These are phyloP conservation scores for Grus americana DNA, from an alignment of 2,113 vertebrate genomes.

Conservation along the genomic window DNA sequence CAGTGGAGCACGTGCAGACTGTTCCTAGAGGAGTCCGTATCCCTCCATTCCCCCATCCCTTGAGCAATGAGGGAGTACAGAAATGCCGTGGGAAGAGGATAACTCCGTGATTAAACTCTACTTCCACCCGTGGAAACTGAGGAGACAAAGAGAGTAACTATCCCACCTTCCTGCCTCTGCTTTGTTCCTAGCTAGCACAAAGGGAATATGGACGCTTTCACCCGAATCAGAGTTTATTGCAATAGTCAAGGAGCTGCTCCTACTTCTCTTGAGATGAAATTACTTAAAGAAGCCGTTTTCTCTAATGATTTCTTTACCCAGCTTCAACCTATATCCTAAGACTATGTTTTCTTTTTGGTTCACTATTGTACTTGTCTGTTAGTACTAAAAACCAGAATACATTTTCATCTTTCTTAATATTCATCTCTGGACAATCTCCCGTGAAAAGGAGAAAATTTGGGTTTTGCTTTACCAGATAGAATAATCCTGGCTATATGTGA, in stretches of 20 bases:
- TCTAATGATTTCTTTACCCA: background rate
- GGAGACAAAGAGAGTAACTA: background rate
- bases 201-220: background rate
- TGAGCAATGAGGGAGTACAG: background rate
- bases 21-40: background rate
- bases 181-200: background rate
- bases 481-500: background rate
- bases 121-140: background rate
- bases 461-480: background rate
- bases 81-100: background rate
- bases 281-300: background rate
- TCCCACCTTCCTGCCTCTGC: background rate
- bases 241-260: background rate
- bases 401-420: background rate
- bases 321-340: conserved; percentile 21
- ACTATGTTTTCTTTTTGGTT: background rate
- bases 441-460: background rate
- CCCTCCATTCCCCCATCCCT: background rate
- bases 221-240: background rate
- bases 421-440: background rate
- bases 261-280: background rate
- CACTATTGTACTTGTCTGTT: background rate
- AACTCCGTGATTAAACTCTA: background rate
- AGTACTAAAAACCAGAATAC: background rate
- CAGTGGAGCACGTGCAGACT: background rate